These are phyloP conservation scores for Phrynocephalus forsythii DNA, from an alignment of 2,797 vertebrate genomes.

Conservation along the genomic window DNA sequence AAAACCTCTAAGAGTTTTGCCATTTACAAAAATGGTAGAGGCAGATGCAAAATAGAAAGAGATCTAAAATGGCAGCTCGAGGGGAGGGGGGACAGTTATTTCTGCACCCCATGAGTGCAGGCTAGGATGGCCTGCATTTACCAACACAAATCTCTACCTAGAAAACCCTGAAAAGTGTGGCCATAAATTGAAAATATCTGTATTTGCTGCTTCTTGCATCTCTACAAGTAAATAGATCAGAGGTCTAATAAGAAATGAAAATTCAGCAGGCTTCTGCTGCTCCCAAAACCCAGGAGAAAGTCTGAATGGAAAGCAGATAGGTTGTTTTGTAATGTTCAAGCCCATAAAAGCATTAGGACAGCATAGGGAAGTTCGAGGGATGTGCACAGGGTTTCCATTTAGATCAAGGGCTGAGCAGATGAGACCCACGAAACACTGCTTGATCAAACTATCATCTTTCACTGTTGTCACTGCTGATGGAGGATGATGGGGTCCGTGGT, in stretches of 20 bases:
- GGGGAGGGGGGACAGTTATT: neutral
- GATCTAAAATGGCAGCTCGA: neutral
- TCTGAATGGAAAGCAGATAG: neutral
- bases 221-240: neutral
- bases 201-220: neutral
- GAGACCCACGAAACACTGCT: no score
- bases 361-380: neutral
- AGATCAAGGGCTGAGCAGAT: no score
- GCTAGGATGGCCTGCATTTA: neutral
- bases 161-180: no score
- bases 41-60: neutral
- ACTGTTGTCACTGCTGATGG: no score
- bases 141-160: neutral
- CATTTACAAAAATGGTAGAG: neutral
- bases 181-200: no score
- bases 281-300: neutral
- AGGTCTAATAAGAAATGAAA: neutral
- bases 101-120: neutral
- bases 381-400: no score
- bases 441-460: no score
- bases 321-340: neutral
- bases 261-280: no score
- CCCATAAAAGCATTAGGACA: neutral
- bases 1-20: no score
- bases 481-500: no score